Base-by-base conservation (phyloP, 2,888 invertebrate genomes). In the Troilus luridus region DNA sequence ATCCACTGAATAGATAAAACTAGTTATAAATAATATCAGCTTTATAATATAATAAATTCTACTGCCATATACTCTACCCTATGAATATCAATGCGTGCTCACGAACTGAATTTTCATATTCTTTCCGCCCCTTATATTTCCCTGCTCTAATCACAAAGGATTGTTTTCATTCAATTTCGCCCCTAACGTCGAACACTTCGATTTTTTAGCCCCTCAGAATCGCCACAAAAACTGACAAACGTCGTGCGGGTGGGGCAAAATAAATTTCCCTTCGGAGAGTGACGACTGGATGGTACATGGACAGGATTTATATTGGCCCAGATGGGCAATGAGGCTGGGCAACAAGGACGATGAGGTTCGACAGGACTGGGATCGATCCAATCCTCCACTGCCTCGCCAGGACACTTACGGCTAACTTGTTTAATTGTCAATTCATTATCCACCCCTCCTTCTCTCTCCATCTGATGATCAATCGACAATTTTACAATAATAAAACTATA, bases 151-250 rank as follows among this genome's bases (percentile, higher is more conserved):
- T 77, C 72, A 27, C 72, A 14, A 8, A 77, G 72, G 72, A 41
- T 41, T 77, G 72, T 77, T 77, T 77, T 77, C 41, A 41, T 77
- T 77, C 72, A 77, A 77, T 77, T 77, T 77, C 8, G 7, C 19
- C 27, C 5, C 1, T 41, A 17, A 77, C 72, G 27, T 77, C 72
- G 72, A 77, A 41, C 67, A 24, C 67, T 67, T 62, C n/a, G 67
- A 67, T 27, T 77, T 77, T 77, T 77, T 41, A 27, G 41, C 12
- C 72, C 27, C 27, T 17, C 72, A 77, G 72, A 77, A 77, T 41
- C 41, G 27, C 72, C 72, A 77, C 72, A 77, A 77, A 77, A 77
- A 77, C 72, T 77, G 72, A 77, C 72, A 17, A 41, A 64, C 64
- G 64, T 41, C 72, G 27, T 77, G 27, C 17, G 17, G 72, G 27